A percentile compares a stretch with the other conserved stretches of the same genome.
Evolutionary conservation across 2,888 invertebrate genomes (phyloP).

Genomic region (Troilus luridus): DNA sequence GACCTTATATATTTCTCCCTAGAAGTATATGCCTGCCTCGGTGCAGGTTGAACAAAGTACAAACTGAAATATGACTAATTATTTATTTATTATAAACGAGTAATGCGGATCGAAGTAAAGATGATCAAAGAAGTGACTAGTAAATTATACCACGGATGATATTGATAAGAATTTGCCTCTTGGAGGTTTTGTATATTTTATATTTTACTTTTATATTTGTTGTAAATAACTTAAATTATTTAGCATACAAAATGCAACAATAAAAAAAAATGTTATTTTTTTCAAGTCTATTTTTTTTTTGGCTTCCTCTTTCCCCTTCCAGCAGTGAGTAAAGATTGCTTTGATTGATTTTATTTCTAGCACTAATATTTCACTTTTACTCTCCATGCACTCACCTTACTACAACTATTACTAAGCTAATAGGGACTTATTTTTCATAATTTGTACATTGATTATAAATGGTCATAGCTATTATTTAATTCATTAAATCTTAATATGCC

Average conservation of each 20-base stretch:
- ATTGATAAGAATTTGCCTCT: conserved; percentile 50
- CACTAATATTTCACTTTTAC: not conserved
- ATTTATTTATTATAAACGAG: conserved; percentile 52
- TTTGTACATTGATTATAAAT: no score
- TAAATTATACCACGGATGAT: conserved; percentile 26
- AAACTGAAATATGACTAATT: conserved; percentile 50
- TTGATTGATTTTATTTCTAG: not conserved
- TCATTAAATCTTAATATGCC: no score
- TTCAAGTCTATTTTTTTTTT: not conserved
- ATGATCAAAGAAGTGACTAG: conserved; percentile 18
- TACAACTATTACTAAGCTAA: not conserved
- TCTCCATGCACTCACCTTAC: not conserved
- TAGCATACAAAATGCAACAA: conserved; percentile 49
- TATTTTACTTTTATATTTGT: conserved; percentile 50
- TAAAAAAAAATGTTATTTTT: conserved; percentile 31
- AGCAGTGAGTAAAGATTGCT: not conserved
- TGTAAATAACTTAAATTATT: conserved; percentile 56
- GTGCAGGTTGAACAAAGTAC: conserved; percentile 50
- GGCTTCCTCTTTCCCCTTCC: no score
- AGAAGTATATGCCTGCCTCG: conserved; percentile 19
- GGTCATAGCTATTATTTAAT: no score
- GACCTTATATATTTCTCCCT: not conserved
- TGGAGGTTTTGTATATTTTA: conserved; percentile 52
- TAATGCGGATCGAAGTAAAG: conserved; percentile 21
- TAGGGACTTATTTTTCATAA: no score